A percentile compares a stretch with the other conserved stretches of the same genome.
Evolutionary conservation across 2,888 invertebrate genomes (phyloP).

Genomic region (Tineola bisselliella): DNA sequence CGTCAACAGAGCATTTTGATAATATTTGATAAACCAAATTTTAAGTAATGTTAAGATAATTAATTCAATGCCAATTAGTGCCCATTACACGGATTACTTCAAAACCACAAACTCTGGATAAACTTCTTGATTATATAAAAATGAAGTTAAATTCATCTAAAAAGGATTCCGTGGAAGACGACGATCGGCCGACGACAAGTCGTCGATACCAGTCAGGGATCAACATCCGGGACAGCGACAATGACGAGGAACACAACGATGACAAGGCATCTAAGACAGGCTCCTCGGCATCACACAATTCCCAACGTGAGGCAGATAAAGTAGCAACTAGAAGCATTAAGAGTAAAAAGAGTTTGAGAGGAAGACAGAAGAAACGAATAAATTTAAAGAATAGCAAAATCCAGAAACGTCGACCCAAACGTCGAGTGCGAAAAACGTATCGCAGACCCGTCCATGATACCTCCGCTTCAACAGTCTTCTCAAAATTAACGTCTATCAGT

Average conservation of each 20-base stretch:
- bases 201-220: conserved; percentile 26
- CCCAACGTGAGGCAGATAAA: background rate
- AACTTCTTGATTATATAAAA: conserved; percentile 36
- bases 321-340: background rate
- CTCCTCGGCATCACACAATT: conserved; percentile 20
- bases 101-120: conserved; percentile 18
- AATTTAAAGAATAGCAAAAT: background rate
- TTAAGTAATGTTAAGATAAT: background rate
- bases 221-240: conserved; percentile 20
- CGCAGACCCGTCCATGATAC: conserved; percentile 16
- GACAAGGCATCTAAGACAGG: conserved; percentile 24
- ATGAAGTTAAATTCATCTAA: conserved; percentile 35
- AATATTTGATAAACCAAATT: background rate
- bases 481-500: conserved; percentile 25
- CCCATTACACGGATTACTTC: no score
- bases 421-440: conserved; percentile 19
- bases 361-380: background rate
- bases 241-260: conserved; percentile 20
- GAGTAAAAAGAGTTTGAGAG: background rate
- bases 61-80: background rate
- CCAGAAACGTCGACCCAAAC: conserved; percentile 19
- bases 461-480: conserved; percentile 31
- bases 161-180: conserved; percentile 26
- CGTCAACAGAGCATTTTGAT: no score
- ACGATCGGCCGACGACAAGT: conserved; percentile 28